Conservation (phyloP, 2,797 vertebrate species). For the Sebastes trivittatus region DNA sequence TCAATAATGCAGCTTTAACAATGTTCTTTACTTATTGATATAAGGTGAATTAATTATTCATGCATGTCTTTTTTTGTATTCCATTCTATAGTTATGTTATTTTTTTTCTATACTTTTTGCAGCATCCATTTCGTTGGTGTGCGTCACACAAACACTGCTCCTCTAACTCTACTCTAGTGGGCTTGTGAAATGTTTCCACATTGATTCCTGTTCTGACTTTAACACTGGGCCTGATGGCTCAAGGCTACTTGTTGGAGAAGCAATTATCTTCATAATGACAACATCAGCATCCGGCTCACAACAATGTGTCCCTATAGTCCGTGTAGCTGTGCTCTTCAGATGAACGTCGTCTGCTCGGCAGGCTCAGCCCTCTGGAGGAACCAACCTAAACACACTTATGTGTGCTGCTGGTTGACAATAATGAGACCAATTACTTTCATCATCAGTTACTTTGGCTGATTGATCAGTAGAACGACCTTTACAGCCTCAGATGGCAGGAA, state of each 20-base stretch:
- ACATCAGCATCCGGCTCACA: constrained; percentile 51
- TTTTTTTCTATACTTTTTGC: neutral
- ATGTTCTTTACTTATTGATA: neutral
- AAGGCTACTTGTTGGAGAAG: constrained; percentile 23
- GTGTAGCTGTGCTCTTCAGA: neutral
- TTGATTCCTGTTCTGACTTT: constrained; percentile 46
- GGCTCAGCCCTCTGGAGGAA: neutral
- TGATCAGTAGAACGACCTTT: constrained; percentile 46
- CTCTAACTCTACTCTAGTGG: neutral
- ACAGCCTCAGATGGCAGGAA: constrained; percentile 20
- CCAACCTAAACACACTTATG: neutral
- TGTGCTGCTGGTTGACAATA: constrained; percentile 21
- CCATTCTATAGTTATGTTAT: neutral
- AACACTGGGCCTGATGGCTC: constrained; percentile 23
- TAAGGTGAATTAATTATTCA: neutral
- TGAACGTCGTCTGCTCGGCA: neutral
- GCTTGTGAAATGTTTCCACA: constrained; percentile 30
- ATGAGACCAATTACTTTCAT: constrained; percentile 36
- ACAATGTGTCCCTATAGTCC: constrained; percentile 8
- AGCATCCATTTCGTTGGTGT: neutral
- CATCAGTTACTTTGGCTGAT: constrained; percentile 14
- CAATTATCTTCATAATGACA: constrained; percentile 62
- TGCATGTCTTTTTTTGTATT: neutral
- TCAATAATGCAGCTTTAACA: neutral
- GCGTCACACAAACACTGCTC: neutral